Evolutionary conservation across 2,113 vertebrate genomes (phyloP).

Genomic region (Aviceda subcristata): DNA sequence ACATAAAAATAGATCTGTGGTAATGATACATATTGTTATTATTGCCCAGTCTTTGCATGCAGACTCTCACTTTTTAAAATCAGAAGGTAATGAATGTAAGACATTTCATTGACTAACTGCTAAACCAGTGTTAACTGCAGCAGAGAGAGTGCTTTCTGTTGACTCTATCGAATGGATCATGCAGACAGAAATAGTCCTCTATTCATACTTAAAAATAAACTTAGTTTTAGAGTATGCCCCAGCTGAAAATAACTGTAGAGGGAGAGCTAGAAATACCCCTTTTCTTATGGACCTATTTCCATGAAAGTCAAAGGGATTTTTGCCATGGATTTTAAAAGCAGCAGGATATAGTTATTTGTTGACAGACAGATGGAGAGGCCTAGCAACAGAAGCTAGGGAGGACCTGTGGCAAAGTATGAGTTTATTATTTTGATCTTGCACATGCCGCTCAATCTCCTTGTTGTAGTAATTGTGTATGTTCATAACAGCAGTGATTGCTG

Average conservation of each 20-base stretch:
- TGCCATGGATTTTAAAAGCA: not conserved
- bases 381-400: conserved; percentile 25
- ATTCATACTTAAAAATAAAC: conserved; percentile 42
- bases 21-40: not conserved
- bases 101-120: not conserved
- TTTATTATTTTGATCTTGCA: conserved; percentile 48
- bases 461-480: conserved; percentile 34
- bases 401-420: not conserved
- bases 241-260: conserved; percentile 44
- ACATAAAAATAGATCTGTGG: conserved; percentile 57
- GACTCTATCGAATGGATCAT: not conserved
- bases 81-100: not conserved
- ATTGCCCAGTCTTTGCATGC: not conserved
- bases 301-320: conserved; percentile 16
- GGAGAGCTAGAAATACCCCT: conserved; percentile 4
- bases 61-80: not conserved
- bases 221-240: conserved; percentile 3
- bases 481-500: conserved; percentile 18
- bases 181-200: conserved; percentile 16
- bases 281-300: not conserved
- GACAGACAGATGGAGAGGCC: conserved; percentile 4
- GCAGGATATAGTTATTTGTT: not conserved
- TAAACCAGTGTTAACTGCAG: not conserved
- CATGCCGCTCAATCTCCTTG: conserved; percentile 1
- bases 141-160: conserved; percentile 32